Percentiles rank a stretch among this genome's conserved stretches.
Evolutionary conservation across 2,888 invertebrate species (phyloP).

Genomic region (Dysmachus trigonus): DNA sequence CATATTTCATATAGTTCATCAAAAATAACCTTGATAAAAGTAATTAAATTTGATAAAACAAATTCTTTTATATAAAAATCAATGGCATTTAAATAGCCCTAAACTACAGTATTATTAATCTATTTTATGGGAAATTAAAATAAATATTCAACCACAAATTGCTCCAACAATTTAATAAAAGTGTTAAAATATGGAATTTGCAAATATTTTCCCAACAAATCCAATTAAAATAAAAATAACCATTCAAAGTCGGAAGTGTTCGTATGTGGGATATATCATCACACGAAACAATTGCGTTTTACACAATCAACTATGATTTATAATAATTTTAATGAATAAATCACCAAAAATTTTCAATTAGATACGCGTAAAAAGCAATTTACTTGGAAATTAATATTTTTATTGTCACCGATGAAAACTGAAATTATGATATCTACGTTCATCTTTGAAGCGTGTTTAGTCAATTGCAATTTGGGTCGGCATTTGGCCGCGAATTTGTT

Average conservation of each 20-base stretch:
- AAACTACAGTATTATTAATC: too few relatives aligned
- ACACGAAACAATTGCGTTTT: background rate
- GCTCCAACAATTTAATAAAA: background rate
- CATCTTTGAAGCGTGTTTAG: background rate
- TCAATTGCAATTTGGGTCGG: background rate
- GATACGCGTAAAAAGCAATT: background rate
- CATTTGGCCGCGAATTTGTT: background rate
- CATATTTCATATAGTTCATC: too few relatives aligned
- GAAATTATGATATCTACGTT: background rate
- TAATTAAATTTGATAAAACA: too few relatives aligned
- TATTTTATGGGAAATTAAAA: background rate
- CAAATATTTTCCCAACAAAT: background rate
- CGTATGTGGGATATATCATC: background rate
- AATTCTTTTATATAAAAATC: too few relatives aligned
- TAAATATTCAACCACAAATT: background rate
- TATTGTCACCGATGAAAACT: background rate
- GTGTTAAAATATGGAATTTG: background rate
- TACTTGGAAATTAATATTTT: background rate
- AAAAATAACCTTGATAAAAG: too few relatives aligned
- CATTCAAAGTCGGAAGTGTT: background rate
- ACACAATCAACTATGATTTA: background rate
- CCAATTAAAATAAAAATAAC: background rate
- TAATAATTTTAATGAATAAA: background rate
- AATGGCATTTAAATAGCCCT: background rate
- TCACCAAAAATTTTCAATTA: background rate